Percentiles rank a stretch among this genome's conserved stretches.
These are phyloP conservation scores for Diaprepes abbreviatus DNA, from an alignment of 2,888 invertebrate species.

Conservation along the genomic window DNA sequence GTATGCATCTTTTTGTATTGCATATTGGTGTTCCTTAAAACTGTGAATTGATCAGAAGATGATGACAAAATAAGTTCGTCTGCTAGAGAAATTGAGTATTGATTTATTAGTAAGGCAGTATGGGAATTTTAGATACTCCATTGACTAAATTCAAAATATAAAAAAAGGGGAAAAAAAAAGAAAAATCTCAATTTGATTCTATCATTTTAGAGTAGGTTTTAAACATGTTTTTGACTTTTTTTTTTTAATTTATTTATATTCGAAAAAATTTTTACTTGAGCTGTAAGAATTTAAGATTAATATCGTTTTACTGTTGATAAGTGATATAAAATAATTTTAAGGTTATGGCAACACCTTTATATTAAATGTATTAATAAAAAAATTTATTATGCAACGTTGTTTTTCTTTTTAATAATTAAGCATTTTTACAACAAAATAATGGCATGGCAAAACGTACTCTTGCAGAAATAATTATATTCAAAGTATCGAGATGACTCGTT, in stretches of 20 bases:
- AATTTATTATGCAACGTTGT: slow-evolving; percentile 1
- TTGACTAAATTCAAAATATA: background rate
- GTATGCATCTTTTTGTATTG: too few species aligned
- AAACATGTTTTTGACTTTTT: slow-evolving; percentile 7
- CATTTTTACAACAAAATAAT: too few species aligned
- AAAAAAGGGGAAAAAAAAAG: slow-evolving; percentile 3
- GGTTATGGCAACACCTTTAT: slow-evolving; percentile 4
- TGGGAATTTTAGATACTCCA: too few species aligned
- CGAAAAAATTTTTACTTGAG: slow-evolving; percentile 1
- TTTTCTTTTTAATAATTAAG: too few species aligned
- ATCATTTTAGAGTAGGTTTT: slow-evolving; percentile 11
- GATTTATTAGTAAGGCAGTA: too few species aligned
- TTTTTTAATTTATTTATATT: slow-evolving; percentile 21
- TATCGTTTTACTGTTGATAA: slow-evolving; percentile 17
- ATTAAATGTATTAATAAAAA: slow-evolving; percentile 11
- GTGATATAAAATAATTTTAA: slow-evolving; percentile 1
- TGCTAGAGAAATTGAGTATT: too few species aligned
- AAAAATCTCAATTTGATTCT: slow-evolving; percentile 20
- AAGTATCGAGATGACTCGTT: too few species aligned
- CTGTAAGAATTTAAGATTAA: slow-evolving; percentile 1
- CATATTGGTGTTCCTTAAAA: too few species aligned
- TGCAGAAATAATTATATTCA: too few species aligned
- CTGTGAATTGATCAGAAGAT: too few species aligned
- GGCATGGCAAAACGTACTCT: too few species aligned
- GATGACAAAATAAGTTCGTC: too few species aligned